These are phyloP conservation scores for Pheosia tremula DNA, from an alignment of 2,888 invertebrate species.

Conservation along the genomic window DNA sequence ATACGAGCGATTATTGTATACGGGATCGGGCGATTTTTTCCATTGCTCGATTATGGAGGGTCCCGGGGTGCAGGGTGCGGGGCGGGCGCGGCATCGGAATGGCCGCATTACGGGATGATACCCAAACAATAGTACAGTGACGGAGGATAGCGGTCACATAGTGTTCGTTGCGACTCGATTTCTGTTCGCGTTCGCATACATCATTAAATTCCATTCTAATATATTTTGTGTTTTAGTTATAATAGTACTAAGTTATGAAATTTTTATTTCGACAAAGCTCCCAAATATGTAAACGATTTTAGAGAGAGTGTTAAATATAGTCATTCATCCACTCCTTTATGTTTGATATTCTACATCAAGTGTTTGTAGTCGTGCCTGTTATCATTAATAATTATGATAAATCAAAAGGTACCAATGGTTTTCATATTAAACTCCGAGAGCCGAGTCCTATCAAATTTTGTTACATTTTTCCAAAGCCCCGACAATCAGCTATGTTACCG, in stretches of 20 bases:
- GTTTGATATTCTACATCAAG: too few relatives aligned
- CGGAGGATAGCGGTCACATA: constrained; percentile 20
- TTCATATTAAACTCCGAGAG: neutral
- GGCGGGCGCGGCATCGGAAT: constrained; percentile 38
- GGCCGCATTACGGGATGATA: constrained; percentile 37
- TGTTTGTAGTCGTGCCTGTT: too few relatives aligned
- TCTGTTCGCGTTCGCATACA: neutral
- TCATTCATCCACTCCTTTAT: too few relatives aligned
- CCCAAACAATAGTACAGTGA: constrained; percentile 32
- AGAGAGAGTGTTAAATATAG: too few relatives aligned
- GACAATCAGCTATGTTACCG: constrained; percentile 5
- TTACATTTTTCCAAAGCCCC: constrained; percentile 11
- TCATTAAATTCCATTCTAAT: neutral
- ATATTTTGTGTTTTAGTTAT: neutral
- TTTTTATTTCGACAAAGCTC: too few relatives aligned
- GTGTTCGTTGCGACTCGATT: constrained; percentile 28
- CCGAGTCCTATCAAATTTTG: constrained; percentile 5
- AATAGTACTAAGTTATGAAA: too few relatives aligned
- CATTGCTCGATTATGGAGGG: constrained; percentile 33
- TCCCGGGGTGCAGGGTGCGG: constrained; percentile 8
- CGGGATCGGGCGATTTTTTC: constrained; percentile 42
- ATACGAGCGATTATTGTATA: constrained; percentile 49
- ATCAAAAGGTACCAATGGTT: too few relatives aligned
- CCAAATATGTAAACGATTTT: too few relatives aligned
- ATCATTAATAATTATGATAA: too few relatives aligned